phyloP scores from a whole-genome alignment of 2,888 invertebrate genomes.

The Yponomeuta cagnagella region DNA sequence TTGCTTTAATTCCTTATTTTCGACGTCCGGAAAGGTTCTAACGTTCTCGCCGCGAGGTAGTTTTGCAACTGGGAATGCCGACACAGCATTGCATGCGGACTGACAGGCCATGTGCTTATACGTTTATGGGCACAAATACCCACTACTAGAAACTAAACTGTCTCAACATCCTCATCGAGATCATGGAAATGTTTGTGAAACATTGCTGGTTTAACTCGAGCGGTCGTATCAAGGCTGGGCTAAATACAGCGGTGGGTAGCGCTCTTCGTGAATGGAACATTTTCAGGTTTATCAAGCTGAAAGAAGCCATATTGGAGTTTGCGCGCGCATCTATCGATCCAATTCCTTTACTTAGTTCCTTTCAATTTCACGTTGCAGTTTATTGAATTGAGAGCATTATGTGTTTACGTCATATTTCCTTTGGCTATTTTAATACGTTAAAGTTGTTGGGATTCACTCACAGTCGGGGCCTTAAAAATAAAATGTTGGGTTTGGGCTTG shows the following conservation, averaged over 20 bases:
- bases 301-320: conserved; percentile 48
- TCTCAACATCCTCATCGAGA: not conserved
- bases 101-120: conserved; percentile 7
- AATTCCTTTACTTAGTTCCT: conserved; percentile 39
- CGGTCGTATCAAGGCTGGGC: not conserved
- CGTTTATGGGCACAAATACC: not conserved
- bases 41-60: not conserved
- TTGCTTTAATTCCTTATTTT: not conserved
- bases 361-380: conserved; percentile 45
- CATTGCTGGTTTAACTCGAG: not conserved
- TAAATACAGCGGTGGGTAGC: not conserved
- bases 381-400: conserved; percentile 55
- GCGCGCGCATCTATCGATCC: conserved; percentile 69
- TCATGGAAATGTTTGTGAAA: not conserved
- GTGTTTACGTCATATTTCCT: conserved; percentile 20
- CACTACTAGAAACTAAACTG: not conserved
- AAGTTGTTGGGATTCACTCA: not conserved
- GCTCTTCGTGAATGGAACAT: not conserved
- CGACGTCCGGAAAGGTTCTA: not conserved
- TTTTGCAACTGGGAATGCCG: not conserved
- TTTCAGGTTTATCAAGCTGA: not conserved
- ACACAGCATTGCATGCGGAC: not conserved
- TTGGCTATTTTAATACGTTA: conserved; percentile 8
- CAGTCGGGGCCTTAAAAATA: not conserved
- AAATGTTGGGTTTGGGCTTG: not conserved